Evolutionary conservation across 1,140 invertebrate genomes (phyloP), one percentile per base, ranked within the genome.

Genomic region (Spodoptera litura): DNA sequence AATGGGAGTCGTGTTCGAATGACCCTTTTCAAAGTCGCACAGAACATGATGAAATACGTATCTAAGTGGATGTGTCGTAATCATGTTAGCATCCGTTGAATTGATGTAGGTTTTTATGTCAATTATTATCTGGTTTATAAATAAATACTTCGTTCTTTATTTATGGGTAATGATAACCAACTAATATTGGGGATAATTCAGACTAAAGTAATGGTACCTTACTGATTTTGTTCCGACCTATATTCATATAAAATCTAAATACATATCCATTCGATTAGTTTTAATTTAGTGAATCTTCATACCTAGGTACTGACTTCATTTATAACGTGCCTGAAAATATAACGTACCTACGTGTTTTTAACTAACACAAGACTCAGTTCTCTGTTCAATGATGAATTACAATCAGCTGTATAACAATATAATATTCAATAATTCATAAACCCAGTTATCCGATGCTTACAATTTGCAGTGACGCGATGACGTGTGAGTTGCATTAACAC

Each of bases 11-110:
- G 61, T 68, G n/a, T n/a, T n/a, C 52, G 61, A 70, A 51, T 55
- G 38, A 79, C 78, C 78, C 70, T 73, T 79, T 79, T 79, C 78
- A 79, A 79, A 73, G 78, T 79, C 61, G 20, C 70, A 15, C 31
- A 12, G 35, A 73, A 27, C 61, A 51, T 79, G 68, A 73, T 79
- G 53, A 64, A 55, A 79, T 79, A 44, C 61, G 56, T 72, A 76
- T 76, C 27, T 56, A 52, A 73, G 53, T 58, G 56, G 55, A 49
- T 44, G 59, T 49, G 55, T 56, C 70, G 53, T 58, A 56, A 68
- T 71, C 51, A 38, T 71, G 68, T 71, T 6, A 55, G 52, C 52
- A 35, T 71, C 68, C 52, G 31, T 27, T 49, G 10, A 62, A 62
- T 20, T 78, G 31, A 72, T 71, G 52, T 55, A 68, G 44, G 64